Evolutionary conservation across 2,797 vertebrate genomes (phyloP), one percentile per base, ranked within the genome.

Genomic region (Danio tinwini): DNA sequence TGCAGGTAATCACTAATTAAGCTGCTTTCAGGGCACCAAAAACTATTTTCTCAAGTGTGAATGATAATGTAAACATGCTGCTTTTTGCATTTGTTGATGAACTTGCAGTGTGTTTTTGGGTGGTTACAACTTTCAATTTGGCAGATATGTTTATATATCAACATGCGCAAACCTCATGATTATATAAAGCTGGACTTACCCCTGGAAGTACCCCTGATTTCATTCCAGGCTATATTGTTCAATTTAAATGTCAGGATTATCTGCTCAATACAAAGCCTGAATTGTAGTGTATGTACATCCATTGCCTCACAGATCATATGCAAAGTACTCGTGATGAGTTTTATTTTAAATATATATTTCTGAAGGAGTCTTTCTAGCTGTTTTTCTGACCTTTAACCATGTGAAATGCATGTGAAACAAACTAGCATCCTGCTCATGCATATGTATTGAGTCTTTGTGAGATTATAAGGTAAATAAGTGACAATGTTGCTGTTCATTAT

Each of bases 201-300:
- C 29, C 29, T 29, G 29, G 29, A 29, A 1, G 29, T 29, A 29
- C 29, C 29, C 29, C 29, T 29, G 29, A 29, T 29, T 29, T 29
- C 3, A 29, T 29, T 29, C 29, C 29, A 29, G 29, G 29, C 29
- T 29, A 29, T 29, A 29, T 29, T 29, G 29, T 29, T 29, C 29
- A 29, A 10, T 6, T 40, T 53, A 9, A 17, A 29, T 17, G 39
- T 1, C 52, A 67, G 29, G 42, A 40, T 39, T n/a, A 49, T 50
- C 21, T 69, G 44, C 75, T 19, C 44, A 61, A 14, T 69, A 69
- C 53, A 78, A 78, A 61, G 76, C 21, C 2, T 10, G 64, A 50
- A 59, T 78, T 69, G 76, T 69, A 11, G 68, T 19, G 44, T 4
- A 6, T 69, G n/a, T 52, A 42, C 39, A 45, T 76, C 55, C 29